Evolutionary conservation across 2,888 invertebrate genomes (phyloP), one percentile per base, ranked within the genome.

Genomic region (Charanyca ferruginea): DNA sequence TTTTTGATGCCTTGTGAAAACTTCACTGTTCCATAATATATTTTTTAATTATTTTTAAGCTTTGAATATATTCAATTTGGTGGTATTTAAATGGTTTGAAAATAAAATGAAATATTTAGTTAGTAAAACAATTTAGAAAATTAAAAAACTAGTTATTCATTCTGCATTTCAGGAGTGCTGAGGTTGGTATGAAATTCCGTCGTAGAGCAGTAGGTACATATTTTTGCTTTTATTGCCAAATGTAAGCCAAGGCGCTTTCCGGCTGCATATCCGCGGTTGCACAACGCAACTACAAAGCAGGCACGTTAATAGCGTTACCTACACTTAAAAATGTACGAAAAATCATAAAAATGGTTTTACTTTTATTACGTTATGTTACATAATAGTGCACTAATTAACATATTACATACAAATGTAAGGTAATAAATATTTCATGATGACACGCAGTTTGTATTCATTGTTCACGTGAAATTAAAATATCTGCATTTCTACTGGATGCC

Each of bases 381-480:
- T 52, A 80, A 66, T 67, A 72, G 68, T 66, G n/a, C 28, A 53
- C 44, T 44, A 32, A 80, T 79, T 69, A 65, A 49, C 73, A 73
- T 79, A 44, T 69, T 66, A 49, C 73, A 73, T 79, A 44, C 28
- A 69, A 66, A 79, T 73, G 55, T 61, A 23, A 42, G 22, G 38
- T 35, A 62, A 77, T 77, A 72, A 67, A 72, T 79, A 38, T 38
- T 38, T 38, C 38, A 16, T 9, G 32, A 8, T 59, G 57, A 35
- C 44, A 47, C 41, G 41, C 35, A 47, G 16, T 54, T 61, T 22
- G 35, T 54, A 45, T 60, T n/a, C 2, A 60, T 53, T 51, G 66
- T 54, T 58, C 23, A 38, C 11, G 20, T 38, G 3, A 25, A 61
- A 48, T 49, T 51, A 32, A 38, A 38, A 23, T 69, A 5, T 1